Base-by-base conservation (phyloP, 2,113 vertebrate genomes). In the Synchiropus splendidus region DNA sequence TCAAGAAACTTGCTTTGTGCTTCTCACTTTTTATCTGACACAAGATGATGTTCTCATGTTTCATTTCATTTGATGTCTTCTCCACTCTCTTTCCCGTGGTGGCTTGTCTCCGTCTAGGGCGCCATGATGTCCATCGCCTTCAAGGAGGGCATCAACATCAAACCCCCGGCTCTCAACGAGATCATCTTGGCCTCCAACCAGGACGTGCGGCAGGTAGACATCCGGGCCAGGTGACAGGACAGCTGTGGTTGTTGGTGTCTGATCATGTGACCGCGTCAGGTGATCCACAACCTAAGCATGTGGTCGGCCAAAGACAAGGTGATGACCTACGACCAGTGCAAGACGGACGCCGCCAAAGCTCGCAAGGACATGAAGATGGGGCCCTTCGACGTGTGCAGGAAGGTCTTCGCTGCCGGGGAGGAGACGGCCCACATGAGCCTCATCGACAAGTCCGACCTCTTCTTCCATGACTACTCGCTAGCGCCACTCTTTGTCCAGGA, bases 401-500 rank as follows among this genome's bases (percentile, higher is more conserved):
- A 94, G 55, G 95, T 99, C 51, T 99, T 99, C 36, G 56, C 72
- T 17, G 9, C 74, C 1, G 91, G 90, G 17, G 89, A 94, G 13
- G 92, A 96, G 45, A 67, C 85, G 0, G 73, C 85, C 45, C 86
- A 61, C 55, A 95, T 97, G 94, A 89, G 90, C 21, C 83, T 99
- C 30, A 78, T 90, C 16, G 95, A 98, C 77, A 99, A 98, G 63
- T 89, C 85, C 0, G 94, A 97, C 61, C 90, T 99, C 14, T 97
- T 99, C 80, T 99, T 99, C 72, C 89, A 99, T 10, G 95, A 99
- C 72, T 98, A 98, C 69, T 96, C 92, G 0, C 66, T 99, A 12
- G 92, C 89, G 4, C 94, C 95, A 9, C 91, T 99, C n/a, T 99
- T 99, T 59, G 88, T 99, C 16, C 93, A 99, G 46, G 95, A 99